Evolutionary conservation across 2,888 invertebrate species (phyloP).

Genomic region (Tolmerus cingulatus): DNA sequence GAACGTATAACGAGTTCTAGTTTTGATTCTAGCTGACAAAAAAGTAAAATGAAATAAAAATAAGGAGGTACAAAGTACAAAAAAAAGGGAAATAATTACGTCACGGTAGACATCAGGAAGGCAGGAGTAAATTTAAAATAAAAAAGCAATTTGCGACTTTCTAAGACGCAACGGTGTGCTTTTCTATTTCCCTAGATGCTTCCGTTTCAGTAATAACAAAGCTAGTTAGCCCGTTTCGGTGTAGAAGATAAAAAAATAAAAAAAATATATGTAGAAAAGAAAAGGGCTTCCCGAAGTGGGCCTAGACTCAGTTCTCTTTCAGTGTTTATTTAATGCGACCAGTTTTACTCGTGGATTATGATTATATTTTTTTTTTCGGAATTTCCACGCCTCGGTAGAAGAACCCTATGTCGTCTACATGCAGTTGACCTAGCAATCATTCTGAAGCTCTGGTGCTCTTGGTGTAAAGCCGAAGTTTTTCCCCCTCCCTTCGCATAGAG

Average conservation of each 20-base stretch:
- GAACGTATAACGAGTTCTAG: not conserved
- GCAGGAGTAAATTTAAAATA: not conserved
- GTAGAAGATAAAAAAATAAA: not conserved
- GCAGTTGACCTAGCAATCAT: constrained; percentile 25
- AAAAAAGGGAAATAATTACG: not conserved
- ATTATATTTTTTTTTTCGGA: not conserved
- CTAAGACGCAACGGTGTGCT: not conserved
- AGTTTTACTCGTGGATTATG: not conserved
- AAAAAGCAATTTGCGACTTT: not conserved
- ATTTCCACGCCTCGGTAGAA: not conserved
- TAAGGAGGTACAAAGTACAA: not conserved
- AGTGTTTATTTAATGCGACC: not conserved
- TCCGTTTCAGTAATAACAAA: not conserved
- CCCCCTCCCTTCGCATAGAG: not conserved
- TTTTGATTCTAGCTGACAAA: not conserved
- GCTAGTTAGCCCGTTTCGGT: not conserved
- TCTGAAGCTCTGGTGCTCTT: not conserved
- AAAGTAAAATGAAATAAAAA: not conserved
- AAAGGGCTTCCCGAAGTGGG: not conserved
- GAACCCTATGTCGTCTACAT: constrained; percentile 1
- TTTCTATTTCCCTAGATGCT: not conserved
- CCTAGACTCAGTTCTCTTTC: not conserved
- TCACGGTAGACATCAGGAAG: not conserved
- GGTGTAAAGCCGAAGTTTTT: not conserved
- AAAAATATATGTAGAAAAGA: not conserved